Evolutionary conservation across 2,888 invertebrate species (phyloP), one percentile per base, ranked within the genome.

Genomic region (Argynnis bischoffii): DNA sequence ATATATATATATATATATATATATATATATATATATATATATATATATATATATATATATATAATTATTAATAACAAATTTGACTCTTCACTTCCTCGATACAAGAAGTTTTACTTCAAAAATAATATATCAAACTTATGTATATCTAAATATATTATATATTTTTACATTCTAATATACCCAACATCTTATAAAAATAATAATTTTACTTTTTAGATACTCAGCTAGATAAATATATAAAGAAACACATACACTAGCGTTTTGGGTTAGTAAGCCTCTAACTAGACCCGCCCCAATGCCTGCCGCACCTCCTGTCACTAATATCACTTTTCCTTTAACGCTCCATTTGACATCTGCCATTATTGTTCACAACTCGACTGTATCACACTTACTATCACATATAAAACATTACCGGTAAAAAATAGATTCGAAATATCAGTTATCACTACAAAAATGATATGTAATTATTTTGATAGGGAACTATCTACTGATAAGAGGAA

Each of bases 251-350:
- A 89, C 90, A 77, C 83, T 79, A 18, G 89, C 90, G 83, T 89
- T 86, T 74, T 83, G 86, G 15, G 75, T 67, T 0, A 90, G 74
- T 31, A 91, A 69, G 2, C 79, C 78, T 15, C 86, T 80, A 0
- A 88, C 88, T 3, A 90, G 72, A 0, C 84, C 88, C 2, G 90
- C 90, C 0, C 91, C 91, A 0, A 91, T 81, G 0, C 91, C 90
- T 0, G 83, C 87, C 0, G 90, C 90, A 0, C 90, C 91, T 1
- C 91, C 91, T 0, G 89, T 90, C 72, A 91, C 90, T 64, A 91
- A 75, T 74, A 87, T 81, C 77, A 91, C 89, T 82, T 89, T 90
- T 21, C 86, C 84, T 18, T 87, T 80, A 55, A 87, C 74, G 80
- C 76, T 69, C 73, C 74, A 76, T n/a, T 18, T 56, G 14, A 55